Conservation (phyloP, 2,797 vertebrate genomes). For the Lagorchestes hirsutus region DNA sequence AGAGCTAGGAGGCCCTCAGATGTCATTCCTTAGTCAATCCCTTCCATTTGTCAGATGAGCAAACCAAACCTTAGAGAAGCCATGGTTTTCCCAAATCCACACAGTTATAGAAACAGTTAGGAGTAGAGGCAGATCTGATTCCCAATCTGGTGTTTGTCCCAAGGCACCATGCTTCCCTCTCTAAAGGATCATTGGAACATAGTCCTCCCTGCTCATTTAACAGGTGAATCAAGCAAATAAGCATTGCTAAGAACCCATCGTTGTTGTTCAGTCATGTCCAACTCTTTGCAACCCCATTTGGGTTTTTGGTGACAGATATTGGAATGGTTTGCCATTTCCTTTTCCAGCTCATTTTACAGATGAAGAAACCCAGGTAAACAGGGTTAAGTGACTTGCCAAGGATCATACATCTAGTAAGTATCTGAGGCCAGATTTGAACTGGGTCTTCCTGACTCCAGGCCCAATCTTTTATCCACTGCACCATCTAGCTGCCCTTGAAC, state of each 20-base stretch:
- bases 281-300: neutral
- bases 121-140: neutral
- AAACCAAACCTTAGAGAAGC: neutral
- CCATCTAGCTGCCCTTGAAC: neutral
- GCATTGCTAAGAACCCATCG: neutral
- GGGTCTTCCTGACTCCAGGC: neutral
- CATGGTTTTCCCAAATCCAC: neutral
- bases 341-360: neutral
- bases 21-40: neutral
- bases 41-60: neutral
- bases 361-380: neutral
- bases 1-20: neutral
- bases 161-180: neutral
- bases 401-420: rapidly evolving
- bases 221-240: neutral
- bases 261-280: neutral
- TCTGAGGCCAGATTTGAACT: no score
- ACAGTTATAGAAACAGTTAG: neutral
- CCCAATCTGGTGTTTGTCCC: neutral
- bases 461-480: neutral
- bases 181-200: neutral
- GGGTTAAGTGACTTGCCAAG: neutral
- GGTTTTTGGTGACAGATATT: neutral
- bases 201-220: neutral
- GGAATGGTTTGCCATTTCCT: neutral